Evolutionary conservation across 2,113 vertebrate genomes (phyloP), one percentile per base, ranked within the genome.

Genomic region (Aptenodytes forsteri): DNA sequence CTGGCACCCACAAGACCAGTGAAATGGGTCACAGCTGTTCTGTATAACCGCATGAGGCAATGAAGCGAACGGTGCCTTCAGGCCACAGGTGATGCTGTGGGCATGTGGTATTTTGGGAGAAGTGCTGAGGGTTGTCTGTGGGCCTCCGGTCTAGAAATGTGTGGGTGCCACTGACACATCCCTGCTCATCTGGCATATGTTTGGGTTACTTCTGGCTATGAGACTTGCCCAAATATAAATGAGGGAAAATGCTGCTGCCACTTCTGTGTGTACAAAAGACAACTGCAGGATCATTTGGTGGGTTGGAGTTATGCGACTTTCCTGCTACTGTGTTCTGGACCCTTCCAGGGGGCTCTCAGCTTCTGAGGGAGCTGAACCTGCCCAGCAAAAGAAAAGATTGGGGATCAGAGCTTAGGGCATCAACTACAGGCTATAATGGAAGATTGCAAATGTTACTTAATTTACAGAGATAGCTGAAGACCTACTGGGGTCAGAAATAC

Each of bases 141-240:
- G 13, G 30, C 34, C 40, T 79, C 52, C 0, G 0, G 27, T 65
- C 36, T 79, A 62, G 55, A 71, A 61, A 70, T 13, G 9, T 46
- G 16, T 72, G 46, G 19, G 16, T 93, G 58, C 49, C 23, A 66
- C 61, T 55, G 34, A 18, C 9, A 36, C 13, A 17, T 75, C 8
- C 3, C 11, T 65, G 36, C 42, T 76, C 32, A 23, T 82, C 56
- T 72, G 32, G 20, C 25, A 90, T 4, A 11, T 13, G 5, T 89
- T 73, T 83, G 12, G 12, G 19, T 83, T 88, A 34, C 47, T 67
- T 83, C 69, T 90, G 67, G 9, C 70, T 85, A 6, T 67, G 23
- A 44, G n/a, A 61, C 66, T 83, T 85, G 32, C 65, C 71, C 65
- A 71, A 52, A 64, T 81, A 38, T 13, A 86, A 83, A 34, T 46